Conservation (phyloP, 2,113 vertebrate genomes). For the Rhipidura dahli region DNA sequence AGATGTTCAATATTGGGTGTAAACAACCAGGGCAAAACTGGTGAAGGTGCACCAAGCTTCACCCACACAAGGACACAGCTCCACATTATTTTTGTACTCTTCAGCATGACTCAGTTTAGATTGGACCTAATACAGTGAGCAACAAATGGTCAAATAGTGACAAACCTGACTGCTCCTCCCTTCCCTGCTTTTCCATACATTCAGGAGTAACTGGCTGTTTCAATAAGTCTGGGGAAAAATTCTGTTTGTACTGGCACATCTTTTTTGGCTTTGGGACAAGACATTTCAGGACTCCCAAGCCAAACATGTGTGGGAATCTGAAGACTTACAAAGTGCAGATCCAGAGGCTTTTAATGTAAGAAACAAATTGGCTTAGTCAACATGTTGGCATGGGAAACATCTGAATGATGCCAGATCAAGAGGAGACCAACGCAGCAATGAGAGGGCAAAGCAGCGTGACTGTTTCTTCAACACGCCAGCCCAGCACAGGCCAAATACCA, state of each 20-base stretch:
- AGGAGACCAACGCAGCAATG: background rate
- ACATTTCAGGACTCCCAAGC: background rate
- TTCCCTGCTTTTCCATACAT: accelerated
- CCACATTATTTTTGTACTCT: background rate
- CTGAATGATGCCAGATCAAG: background rate
- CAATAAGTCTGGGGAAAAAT: background rate
- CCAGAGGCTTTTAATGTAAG: background rate
- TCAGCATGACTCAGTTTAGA: background rate
- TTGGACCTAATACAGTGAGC: background rate
- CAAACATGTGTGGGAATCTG: background rate
- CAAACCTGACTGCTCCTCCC: background rate
- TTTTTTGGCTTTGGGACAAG: background rate
- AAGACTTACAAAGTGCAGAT: background rate
- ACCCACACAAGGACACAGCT: background rate
- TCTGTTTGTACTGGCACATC: background rate
- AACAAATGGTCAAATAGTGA: background rate
- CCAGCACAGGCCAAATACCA: background rate
- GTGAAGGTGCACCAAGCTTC: background rate
- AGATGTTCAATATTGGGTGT: background rate
- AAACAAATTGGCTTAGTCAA: background rate
- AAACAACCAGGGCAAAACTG: background rate
- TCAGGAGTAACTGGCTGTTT: background rate
- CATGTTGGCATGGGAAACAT: background rate
- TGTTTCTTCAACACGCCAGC: background rate
- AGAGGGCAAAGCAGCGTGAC: background rate